Conservation (phyloP, 1,140 invertebrate species). For the Drosophila kikkawai region DNA sequence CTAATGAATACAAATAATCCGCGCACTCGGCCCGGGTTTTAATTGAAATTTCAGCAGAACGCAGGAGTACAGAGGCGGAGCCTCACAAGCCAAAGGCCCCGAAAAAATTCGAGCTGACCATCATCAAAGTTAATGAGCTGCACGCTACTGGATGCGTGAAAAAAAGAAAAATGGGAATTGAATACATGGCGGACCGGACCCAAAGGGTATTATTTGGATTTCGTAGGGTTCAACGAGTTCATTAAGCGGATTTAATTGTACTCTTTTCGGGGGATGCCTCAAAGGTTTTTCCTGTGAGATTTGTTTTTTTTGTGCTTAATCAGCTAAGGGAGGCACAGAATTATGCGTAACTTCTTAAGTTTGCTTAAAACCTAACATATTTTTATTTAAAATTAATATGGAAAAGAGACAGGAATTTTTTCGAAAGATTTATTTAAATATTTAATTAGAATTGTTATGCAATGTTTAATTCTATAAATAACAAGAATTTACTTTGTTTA, state of each 20-base stretch:
- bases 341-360: not conserved
- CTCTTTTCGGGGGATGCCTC: constrained; percentile 25
- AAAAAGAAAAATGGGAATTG: constrained; percentile 20
- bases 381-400: not conserved
- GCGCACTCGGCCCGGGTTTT: constrained; percentile 40
- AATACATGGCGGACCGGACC: constrained; percentile 24
- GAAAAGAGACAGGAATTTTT: not conserved
- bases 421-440: too few relatives aligned
- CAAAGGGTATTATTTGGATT: constrained; percentile 68
- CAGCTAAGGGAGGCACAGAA: constrained; percentile 1
- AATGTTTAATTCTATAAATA: too few relatives aligned
- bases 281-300: constrained; percentile 25
- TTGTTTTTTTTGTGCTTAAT: constrained; percentile 38
- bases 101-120: constrained; percentile 38
- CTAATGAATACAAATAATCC: constrained; percentile 78
- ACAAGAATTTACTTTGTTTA: too few relatives aligned
- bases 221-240: constrained; percentile 72
- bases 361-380: too few relatives aligned
- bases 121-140: constrained; percentile 77
- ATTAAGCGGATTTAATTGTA: constrained; percentile 79
- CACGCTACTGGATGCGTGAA: constrained; percentile 14
- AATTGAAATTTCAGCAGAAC: constrained; percentile 70
- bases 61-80: constrained; percentile 16
- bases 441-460: too few relatives aligned
- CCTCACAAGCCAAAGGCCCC: constrained; percentile 7